A percentile compares a stretch with the other conserved stretches of the same genome.
phyloP scores from a whole-genome alignment of 2,797 vertebrate genomes.

The Betta splendens region DNA sequence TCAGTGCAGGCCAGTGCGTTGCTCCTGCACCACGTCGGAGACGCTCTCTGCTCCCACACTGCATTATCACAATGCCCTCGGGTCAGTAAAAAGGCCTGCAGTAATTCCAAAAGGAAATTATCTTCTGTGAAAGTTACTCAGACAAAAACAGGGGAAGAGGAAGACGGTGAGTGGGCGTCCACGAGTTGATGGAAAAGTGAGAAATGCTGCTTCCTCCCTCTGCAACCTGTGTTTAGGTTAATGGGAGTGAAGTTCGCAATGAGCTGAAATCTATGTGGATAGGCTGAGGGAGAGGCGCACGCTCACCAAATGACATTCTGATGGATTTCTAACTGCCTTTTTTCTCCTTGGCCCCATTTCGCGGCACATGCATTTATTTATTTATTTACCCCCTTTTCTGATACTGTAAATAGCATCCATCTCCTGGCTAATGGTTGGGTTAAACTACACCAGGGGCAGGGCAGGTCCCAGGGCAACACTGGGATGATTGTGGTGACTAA shows the following conservation, averaged over 20 bases:
- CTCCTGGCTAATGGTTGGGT: constrained; percentile 69
- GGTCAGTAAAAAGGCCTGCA: constrained; percentile 76
- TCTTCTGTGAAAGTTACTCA: constrained; percentile 78
- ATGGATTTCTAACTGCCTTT: constrained; percentile 76
- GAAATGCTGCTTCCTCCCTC: constrained; percentile 57
- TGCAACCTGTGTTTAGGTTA: constrained; percentile 76
- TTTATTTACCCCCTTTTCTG: constrained; percentile 53
- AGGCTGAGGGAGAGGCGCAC: constrained; percentile 46
- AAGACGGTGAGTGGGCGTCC: constrained; percentile 34
- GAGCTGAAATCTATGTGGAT: constrained; percentile 74
- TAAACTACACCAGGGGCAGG: constrained; percentile 35
- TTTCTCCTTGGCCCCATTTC: constrained; percentile 75
- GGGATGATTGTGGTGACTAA: constrained; percentile 31
- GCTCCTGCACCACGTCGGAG: constrained; percentile 70
- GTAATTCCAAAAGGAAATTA: constrained; percentile 86
- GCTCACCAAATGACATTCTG: constrained; percentile 74
- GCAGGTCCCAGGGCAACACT: constrained; percentile 21
- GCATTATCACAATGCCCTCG: constrained; percentile 77
- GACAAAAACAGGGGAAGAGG: constrained; percentile 48
- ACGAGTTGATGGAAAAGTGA: constrained; percentile 51
- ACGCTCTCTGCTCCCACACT: constrained; percentile 71
- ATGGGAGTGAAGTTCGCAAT: constrained; percentile 72
- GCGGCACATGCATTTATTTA: constrained; percentile 57
- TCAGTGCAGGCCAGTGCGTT: constrained; percentile 63
- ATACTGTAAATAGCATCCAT: constrained; percentile 63